These are phyloP conservation scores for Phataginus tetradactyla DNA, from an alignment of 2,797 vertebrate species.

Conservation along the genomic window DNA sequence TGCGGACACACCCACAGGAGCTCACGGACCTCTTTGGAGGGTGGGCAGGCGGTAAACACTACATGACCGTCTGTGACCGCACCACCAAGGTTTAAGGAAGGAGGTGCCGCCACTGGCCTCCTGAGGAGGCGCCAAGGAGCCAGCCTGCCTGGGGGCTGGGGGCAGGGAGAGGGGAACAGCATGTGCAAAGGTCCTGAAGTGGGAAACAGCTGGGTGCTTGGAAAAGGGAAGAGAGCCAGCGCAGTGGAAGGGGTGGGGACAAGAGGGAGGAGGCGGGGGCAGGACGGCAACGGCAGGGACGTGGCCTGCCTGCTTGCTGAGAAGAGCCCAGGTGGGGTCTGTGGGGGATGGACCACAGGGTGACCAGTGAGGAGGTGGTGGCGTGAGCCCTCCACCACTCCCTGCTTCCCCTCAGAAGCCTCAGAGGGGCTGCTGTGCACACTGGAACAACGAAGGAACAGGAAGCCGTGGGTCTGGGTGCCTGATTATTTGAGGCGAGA, in stretches of 20 bases:
- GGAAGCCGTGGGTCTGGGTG: not conserved
- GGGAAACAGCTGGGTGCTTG: not conserved
- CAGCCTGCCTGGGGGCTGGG: not conserved
- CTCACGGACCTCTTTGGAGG: not conserved
- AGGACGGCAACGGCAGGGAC: not conserved
- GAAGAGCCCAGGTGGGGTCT: no score
- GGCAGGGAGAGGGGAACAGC: not conserved
- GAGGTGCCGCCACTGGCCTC: not conserved
- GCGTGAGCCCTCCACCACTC: not conserved
- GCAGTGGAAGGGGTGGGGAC: accelerated
- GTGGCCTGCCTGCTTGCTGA: not conserved
- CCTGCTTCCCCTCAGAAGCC: no score
- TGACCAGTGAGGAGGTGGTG: not conserved
- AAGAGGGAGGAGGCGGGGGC: accelerated
- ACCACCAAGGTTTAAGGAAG: not conserved
- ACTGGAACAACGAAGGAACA: not conserved
- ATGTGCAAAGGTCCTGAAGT: not conserved
- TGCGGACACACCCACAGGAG: no score
- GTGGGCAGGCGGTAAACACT: no score
- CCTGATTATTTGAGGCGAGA: accelerated
- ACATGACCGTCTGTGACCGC: accelerated
- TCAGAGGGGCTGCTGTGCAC: not conserved
- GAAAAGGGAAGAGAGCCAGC: not conserved
- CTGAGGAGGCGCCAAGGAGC: not conserved
- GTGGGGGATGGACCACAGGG: not conserved